Evolutionary conservation across 2,888 invertebrate genomes (phyloP).

Genomic region (Drosophila tripunctata): DNA sequence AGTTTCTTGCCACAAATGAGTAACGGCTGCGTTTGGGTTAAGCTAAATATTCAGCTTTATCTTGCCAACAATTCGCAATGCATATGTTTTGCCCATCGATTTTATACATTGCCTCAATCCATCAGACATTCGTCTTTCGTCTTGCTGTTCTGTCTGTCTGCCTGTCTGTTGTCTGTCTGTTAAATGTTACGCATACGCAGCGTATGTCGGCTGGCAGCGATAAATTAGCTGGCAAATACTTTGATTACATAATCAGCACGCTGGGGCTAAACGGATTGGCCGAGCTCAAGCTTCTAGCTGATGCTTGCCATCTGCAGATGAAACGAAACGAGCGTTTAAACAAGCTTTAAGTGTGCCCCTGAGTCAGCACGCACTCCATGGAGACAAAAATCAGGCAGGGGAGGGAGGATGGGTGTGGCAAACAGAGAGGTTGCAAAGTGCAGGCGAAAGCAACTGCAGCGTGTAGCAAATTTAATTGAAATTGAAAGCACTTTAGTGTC

Average conservation of each 20-base stretch:
- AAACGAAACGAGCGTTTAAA: conserved; percentile 72
- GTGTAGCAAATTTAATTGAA: conserved; percentile 74
- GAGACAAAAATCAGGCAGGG: not conserved
- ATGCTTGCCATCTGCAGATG: conserved; percentile 45
- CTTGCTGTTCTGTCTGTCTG: not conserved
- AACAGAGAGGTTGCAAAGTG: conserved; percentile 23
- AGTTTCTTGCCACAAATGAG: conserved; percentile 22
- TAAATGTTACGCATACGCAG: conserved; percentile 52
- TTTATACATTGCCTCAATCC: conserved; percentile 19
- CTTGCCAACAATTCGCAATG: conserved; percentile 3
- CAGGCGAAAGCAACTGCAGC: conserved; percentile 30
- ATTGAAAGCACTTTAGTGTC: conserved; percentile 81
- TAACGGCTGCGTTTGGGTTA: conserved; percentile 22
- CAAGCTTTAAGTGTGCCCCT: conserved; percentile 78
- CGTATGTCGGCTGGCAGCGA: conserved; percentile 56
- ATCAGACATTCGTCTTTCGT: conserved; percentile 5
- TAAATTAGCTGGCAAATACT: conserved; percentile 80
- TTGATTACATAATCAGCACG: conserved; percentile 77
- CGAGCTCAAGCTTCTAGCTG: conserved; percentile 2
- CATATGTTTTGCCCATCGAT: conserved; percentile 17
- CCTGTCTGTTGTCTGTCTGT: not conserved
- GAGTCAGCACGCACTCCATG: conserved; percentile 71
- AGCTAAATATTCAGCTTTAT: conserved; percentile 32
- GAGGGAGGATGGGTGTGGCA: conserved; percentile 2
- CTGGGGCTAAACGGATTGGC: conserved; percentile 43